Conservation (phyloP, 92 coral and sea anemone genomes). For the Paramuricea clavata region DNA sequence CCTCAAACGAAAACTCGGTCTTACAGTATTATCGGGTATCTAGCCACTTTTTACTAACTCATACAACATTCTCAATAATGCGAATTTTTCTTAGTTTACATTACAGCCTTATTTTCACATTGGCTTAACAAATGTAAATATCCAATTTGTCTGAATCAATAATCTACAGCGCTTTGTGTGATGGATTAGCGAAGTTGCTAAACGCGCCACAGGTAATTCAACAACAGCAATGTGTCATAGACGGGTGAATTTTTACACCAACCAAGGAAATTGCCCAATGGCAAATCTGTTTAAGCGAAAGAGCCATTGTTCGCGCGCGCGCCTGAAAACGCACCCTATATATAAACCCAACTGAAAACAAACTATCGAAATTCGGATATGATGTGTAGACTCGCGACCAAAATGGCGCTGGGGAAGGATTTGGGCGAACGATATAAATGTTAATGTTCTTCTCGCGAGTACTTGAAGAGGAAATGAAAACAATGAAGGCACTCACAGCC, state of each 20-base stretch:
- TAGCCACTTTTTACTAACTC: too few species aligned
- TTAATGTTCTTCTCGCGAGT: neutral
- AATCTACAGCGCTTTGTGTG: slow-evolving; percentile 25
- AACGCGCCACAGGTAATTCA: slow-evolving; percentile 35
- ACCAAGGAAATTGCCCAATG: slow-evolving; percentile 32
- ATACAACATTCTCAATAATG: neutral
- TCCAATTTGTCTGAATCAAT: slow-evolving; percentile 14
- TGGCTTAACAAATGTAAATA: slow-evolving; percentile 34
- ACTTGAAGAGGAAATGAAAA: slow-evolving; percentile 5
- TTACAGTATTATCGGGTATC: too few species aligned
- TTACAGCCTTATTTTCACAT: neutral
- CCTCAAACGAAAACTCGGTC: too few species aligned
- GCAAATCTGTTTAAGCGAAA: slow-evolving; percentile 21
- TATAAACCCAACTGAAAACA: slow-evolving; percentile 9
- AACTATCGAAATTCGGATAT: slow-evolving; percentile 13
- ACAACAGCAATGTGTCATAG: slow-evolving; percentile 52
- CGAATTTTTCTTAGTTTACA: neutral
- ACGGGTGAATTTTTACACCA: slow-evolving; percentile 54
- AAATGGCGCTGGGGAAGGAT: slow-evolving; percentile 1
- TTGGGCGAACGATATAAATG: neutral
- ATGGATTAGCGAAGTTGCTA: slow-evolving; percentile 48
- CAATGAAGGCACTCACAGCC: slow-evolving; percentile 8
- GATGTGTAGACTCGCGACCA: neutral
- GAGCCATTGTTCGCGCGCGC: slow-evolving; percentile 15
- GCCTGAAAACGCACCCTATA: neutral